Conservation (phyloP, 1,140 invertebrate species). For the Leptinotarsa defecta region DNA sequence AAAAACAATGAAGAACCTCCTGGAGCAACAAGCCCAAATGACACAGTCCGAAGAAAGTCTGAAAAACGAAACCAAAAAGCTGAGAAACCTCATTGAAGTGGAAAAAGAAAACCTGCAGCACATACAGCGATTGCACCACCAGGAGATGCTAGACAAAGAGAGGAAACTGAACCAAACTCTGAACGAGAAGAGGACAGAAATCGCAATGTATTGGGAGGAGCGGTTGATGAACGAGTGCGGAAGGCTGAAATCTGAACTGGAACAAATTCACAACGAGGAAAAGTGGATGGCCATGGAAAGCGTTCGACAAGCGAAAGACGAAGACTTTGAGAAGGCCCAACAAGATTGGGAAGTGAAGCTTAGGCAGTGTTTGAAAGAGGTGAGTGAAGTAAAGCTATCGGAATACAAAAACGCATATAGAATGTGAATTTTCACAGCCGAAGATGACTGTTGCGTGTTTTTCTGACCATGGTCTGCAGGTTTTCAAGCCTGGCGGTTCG, state of each 20-base stretch:
- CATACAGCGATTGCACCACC: conserved; percentile 53
- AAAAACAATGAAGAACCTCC: conserved; percentile 60
- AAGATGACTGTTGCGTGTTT: too few species aligned
- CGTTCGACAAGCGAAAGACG: conserved; percentile 58
- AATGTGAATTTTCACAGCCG: too few species aligned
- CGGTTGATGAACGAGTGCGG: conserved; percentile 57
- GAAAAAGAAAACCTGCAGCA: conserved; percentile 59
- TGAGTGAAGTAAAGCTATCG: conserved; percentile 37
- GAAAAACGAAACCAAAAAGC: conserved; percentile 61
- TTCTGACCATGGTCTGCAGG: too few species aligned
- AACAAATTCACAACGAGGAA: conserved; percentile 65
- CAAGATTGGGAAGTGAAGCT: conserved; percentile 62
- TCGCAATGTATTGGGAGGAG: conserved; percentile 63
- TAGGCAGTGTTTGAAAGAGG: conserved; percentile 62
- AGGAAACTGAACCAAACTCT: conserved; percentile 59
- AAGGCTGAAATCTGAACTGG: conserved; percentile 65
- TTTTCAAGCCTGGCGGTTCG: too few species aligned
- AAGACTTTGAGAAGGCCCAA: conserved; percentile 59
- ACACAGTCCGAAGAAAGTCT: conserved; percentile 61
- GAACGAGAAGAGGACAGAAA: conserved; percentile 63
- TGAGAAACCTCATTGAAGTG: conserved; percentile 58
- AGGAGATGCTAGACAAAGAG: conserved; percentile 62
- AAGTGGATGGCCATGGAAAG: conserved; percentile 63
- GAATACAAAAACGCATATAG: too few species aligned
- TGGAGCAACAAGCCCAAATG: conserved; percentile 63